These are phyloP conservation scores for Ardeotis arabs DNA, from an alignment of 2,113 vertebrate species.

Conservation along the genomic window DNA sequence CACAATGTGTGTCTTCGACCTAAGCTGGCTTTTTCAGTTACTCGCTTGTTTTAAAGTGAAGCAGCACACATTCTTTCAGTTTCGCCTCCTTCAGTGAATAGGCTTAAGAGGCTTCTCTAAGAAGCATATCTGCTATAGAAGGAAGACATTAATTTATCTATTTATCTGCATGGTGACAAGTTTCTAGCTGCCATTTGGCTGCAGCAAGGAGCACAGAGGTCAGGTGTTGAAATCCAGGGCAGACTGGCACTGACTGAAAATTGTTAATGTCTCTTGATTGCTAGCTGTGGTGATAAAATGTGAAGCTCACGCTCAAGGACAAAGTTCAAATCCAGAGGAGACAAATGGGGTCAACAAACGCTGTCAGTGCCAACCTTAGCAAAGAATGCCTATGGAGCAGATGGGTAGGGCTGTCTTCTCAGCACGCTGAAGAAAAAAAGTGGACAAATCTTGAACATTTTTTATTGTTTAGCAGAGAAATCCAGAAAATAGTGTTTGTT, in stretches of 20 bases:
- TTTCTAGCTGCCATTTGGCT: background rate
- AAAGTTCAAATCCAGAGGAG: background rate
- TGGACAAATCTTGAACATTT: background rate
- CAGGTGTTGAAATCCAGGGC: background rate
- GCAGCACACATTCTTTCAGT: background rate
- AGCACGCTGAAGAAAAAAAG: background rate
- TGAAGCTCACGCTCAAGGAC: background rate
- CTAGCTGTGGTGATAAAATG: background rate
- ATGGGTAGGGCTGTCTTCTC: background rate
- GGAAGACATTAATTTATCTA: background rate
- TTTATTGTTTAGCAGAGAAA: background rate
- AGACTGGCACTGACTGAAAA: background rate
- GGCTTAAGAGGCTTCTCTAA: background rate
- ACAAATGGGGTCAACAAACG: background rate
- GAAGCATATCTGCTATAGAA: background rate
- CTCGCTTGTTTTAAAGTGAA: background rate
- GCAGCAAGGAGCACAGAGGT: background rate
- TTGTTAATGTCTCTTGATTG: rapidly evolving
- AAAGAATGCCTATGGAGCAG: background rate
- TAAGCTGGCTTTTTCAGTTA: background rate
- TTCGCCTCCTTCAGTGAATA: background rate
- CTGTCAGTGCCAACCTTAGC: background rate
- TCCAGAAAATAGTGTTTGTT: background rate
- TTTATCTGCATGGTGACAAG: background rate
- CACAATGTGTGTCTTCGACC: background rate